phyloP scores from a whole-genome alignment of 2,888 invertebrate genomes.

The Drosophila atripex region DNA sequence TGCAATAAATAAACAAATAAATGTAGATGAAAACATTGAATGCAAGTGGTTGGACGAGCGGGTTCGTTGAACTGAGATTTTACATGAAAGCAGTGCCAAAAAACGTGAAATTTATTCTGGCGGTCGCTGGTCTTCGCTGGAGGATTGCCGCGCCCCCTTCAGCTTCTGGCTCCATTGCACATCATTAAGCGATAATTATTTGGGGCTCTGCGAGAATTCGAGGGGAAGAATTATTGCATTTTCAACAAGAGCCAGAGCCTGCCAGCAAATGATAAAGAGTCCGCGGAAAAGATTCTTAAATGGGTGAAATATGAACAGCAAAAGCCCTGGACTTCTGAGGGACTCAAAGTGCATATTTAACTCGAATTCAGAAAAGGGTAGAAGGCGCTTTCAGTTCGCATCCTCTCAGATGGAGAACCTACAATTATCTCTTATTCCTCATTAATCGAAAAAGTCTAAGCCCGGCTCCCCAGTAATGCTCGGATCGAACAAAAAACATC shows the following conservation, averaged over 20 bases:
- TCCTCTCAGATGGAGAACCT: background rate
- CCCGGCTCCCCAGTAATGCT: background rate
- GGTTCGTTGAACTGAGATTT: slow-evolving; percentile 66
- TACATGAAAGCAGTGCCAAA: slow-evolving; percentile 31
- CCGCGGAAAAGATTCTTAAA: slow-evolving; percentile 28
- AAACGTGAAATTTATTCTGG: slow-evolving; percentile 65
- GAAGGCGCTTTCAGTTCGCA: no score
- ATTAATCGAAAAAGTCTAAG: background rate
- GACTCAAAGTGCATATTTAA: slow-evolving; percentile 1
- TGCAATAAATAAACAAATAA: slow-evolving; percentile 41
- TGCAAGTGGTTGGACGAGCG: slow-evolving; percentile 26
- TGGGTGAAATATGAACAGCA: slow-evolving; percentile 21
- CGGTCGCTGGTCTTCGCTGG: slow-evolving; percentile 23
- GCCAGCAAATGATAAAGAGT: slow-evolving; percentile 18
- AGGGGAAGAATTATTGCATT: slow-evolving; percentile 49
- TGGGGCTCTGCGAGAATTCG: slow-evolving; percentile 23
- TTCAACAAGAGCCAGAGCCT: slow-evolving; percentile 16
- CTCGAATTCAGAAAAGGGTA: background rate
- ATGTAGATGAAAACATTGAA: slow-evolving; percentile 15
- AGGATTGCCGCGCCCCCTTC: slow-evolving; percentile 8
- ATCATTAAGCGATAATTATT: slow-evolving; percentile 79
- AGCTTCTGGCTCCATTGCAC: slow-evolving; percentile 53
- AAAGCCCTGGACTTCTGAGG: background rate
- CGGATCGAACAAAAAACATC: background rate
- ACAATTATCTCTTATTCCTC: background rate